Evolutionary conservation across 1,140 invertebrate species (phyloP), one percentile per base, ranked within the genome.

Genomic region (Habropoda laboriosa): DNA sequence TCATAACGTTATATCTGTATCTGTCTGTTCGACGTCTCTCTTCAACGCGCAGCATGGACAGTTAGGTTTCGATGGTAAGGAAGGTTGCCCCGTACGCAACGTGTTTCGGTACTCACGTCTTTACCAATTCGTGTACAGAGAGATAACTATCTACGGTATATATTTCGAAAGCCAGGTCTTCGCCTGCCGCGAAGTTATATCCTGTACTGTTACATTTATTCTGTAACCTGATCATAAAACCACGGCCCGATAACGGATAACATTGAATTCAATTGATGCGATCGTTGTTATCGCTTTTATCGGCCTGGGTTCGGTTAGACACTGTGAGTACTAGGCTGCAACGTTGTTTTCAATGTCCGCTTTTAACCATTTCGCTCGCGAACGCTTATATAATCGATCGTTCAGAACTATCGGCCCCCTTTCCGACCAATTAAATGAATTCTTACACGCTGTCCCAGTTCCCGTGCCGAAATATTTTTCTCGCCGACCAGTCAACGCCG

Each of bases 241-340:
- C 5, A 18, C 70, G 40, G 38, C 45, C 55, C 72, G 82, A 85
- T 85, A 85, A 85, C 81, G 82, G 63, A 49, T 80, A 80, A 80
- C 81, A 83, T 79, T 83, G 77, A 80, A 60, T 85, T 53, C 76
- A 64, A 85, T 75, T 70, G 76, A 79, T 80, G 64, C 70, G 68
- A 84, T 84, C 81, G 45, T 67, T 30, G 81, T 85, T 85, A 85
- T 85, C 82, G 73, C 77, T 85, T 68, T 68, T 85, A 85, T 85
- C 82, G 64, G 45, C 38, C n/a, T 45, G 40, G 45, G 13, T 13
- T n/a, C 13, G 30, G 18, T 10, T 18, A 45, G 32, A 32, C 24
- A 8, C 63, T 49, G 3, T 32, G 53, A 24, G 30, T 57, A 68
- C 47, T 16, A 49, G 47, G 42, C 24, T 77, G 67, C 67, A 71